Evolutionary conservation across 1,140 invertebrate genomes (phyloP), one percentile per base, ranked within the genome.

Genomic region (Rhopalosiphum padi): DNA sequence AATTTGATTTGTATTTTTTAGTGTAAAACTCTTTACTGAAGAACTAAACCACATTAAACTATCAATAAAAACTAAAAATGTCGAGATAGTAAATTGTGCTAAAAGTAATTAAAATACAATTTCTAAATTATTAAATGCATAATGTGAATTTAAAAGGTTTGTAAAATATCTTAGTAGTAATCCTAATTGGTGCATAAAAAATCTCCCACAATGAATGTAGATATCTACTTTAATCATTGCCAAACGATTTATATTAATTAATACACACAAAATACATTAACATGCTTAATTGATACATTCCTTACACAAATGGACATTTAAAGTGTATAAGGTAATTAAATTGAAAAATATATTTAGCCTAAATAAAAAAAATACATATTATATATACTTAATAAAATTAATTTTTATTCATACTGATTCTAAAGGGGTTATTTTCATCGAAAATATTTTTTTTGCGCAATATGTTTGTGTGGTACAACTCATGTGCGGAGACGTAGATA

Each of bases 81-180:
- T 43, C 46, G 48, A 88, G 21, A 89, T 89, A 89, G 87, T 89
- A 89, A 89, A 89, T 89, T 89, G 48, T 89, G 87, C 87, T 37
- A 53, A 89, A 53, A 53, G 48, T 53, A 89, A 53, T 53, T 89
- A 89, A 89, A 89, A 89, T 89, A 89, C 87, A 89, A 89, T 89
- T 89, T 89, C 48, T 89, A 89, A 89, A 89, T 53, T 51, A 89
- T 89, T 37, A 37, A 87, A 48, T 35, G 6, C 15, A 46, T 87
- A 87, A 48, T 35, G 30, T n/a, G n/a, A 48, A 83, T 37, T 83
- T 77, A 77, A 77, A 77, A 77, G 60, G 60, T 35, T 18, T 77
- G 18, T 77, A n/a, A 77, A 77, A 77, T 77, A 77, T n/a, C n/a
- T 77, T n/a, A 77, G 4, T 35, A n/a, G 30, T n/a, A n/a, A 77